A percentile compares a stretch with the other conserved stretches of the same genome.
These are phyloP conservation scores for Minunthozetes semirufus DNA, from an alignment of 2,888 invertebrate species.

Conservation along the genomic window DNA sequence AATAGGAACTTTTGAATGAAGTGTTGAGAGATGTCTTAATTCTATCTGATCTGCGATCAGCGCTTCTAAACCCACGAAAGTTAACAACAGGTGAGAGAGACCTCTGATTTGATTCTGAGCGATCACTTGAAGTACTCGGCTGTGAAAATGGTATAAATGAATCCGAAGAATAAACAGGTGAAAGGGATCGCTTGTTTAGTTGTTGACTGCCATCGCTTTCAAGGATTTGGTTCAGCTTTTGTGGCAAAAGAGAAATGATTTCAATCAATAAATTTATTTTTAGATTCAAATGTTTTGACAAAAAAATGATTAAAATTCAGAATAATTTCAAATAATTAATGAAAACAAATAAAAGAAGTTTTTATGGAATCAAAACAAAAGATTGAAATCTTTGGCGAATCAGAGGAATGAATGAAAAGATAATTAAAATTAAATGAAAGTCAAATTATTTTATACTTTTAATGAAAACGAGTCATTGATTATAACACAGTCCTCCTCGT, in stretches of 20 bases:
- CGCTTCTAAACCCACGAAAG: too few species aligned
- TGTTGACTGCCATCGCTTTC: background rate
- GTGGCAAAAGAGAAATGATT: too few species aligned
- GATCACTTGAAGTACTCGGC: constrained; percentile 9
- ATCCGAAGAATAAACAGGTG: background rate
- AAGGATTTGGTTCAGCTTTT: too few species aligned
- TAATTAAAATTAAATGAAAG: background rate
- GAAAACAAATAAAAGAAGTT: background rate
- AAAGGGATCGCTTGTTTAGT: background rate
- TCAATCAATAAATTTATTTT: too few species aligned
- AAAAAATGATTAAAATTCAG: too few species aligned
- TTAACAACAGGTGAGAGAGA: too few species aligned
- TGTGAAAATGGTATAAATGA: background rate
- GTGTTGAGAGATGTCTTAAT: too few species aligned
- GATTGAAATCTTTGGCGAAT: background rate
- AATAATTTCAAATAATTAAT: too few species aligned
- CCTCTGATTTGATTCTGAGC: too few species aligned
- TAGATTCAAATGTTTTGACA: too few species aligned
- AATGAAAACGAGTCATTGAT: background rate
- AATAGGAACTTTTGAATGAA: too few species aligned
- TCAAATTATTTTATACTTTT: background rate
- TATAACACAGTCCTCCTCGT: background rate
- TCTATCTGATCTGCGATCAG: too few species aligned
- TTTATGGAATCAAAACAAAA: background rate
- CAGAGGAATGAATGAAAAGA: background rate